Percentiles rank a stretch among this genome's conserved stretches.
Evolutionary conservation across 2,113 vertebrate species (phyloP).

Genomic region (Megalops atlanticus): DNA sequence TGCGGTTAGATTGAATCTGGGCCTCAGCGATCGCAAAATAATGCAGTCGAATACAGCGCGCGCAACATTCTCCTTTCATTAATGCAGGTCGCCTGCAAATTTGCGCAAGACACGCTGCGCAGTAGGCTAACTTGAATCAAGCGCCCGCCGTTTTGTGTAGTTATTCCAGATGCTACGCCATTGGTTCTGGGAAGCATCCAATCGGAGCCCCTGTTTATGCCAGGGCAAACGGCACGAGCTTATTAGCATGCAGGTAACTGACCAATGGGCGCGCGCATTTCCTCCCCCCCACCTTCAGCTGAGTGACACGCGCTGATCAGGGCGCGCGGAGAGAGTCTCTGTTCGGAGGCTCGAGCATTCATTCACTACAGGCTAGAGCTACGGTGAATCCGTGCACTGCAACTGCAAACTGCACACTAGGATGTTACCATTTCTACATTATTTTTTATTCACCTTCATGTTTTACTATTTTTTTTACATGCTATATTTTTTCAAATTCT

Average conservation of each 20-base stretch:
- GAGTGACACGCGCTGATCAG: constrained; percentile 81
- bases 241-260: constrained; percentile 79
- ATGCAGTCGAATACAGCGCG: not conserved
- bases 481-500: constrained; percentile 61
- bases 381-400: constrained; percentile 58
- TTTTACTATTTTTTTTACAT: constrained; percentile 53
- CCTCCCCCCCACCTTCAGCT: constrained; percentile 59
- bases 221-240: constrained; percentile 75
- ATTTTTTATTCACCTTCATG: constrained; percentile 68
- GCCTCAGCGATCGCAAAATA: no score
- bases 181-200: constrained; percentile 71
- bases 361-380: constrained; percentile 69
- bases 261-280: constrained; percentile 75
- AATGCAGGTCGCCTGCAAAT: constrained; percentile 2
- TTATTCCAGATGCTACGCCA: constrained; percentile 45
- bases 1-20: no score
- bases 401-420: constrained; percentile 61
- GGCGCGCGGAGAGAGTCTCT: constrained; percentile 81
- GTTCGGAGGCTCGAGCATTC: constrained; percentile 79
- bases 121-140: constrained; percentile 63
- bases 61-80: not conserved
- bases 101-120: constrained; percentile 28
- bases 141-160: constrained; percentile 56
- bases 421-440: constrained; percentile 66
- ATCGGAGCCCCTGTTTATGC: constrained; percentile 65